A percentile compares a stretch with the other conserved stretches of the same genome.
Evolutionary conservation across 2,113 vertebrate species (phyloP).

Genomic region (Odontophorus gujanensis): DNA sequence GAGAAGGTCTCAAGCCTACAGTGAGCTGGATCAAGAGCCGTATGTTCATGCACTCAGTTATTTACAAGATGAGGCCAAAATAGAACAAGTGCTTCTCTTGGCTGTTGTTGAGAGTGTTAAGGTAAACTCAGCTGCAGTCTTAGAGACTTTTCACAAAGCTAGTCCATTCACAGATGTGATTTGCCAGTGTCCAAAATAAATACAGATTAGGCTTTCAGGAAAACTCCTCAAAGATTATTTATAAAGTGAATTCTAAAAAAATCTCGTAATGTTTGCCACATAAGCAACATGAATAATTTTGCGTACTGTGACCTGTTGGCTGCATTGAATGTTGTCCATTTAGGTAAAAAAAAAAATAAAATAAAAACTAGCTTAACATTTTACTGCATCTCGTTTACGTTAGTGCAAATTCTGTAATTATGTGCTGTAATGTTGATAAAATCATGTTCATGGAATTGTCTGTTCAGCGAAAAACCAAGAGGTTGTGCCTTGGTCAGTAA

Average conservation of each 20-base stretch:
- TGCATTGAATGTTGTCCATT: neutral
- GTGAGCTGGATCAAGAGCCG: neutral
- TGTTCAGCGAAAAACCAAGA: neutral
- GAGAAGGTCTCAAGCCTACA: neutral
- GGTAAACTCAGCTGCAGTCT: neutral
- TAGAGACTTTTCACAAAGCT: neutral
- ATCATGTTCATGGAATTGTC: neutral
- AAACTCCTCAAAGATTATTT: neutral
- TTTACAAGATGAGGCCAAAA: neutral
- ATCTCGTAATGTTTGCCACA: neutral
- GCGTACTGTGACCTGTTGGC: neutral
- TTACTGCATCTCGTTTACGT: neutral
- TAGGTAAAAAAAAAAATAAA: neutral
- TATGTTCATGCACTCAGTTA: neutral
- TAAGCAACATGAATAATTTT: neutral
- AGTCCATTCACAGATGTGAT: neutral
- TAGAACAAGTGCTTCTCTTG: neutral
- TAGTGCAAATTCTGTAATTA: neutral
- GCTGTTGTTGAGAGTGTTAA: neutral
- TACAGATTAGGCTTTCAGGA: slow-evolving; percentile 3
- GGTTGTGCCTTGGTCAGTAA: neutral
- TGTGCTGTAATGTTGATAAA: neutral
- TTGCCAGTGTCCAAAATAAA: slow-evolving; percentile 15
- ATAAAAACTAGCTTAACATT: neutral
- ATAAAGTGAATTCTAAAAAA: neutral